Percentiles rank a stretch among this genome's conserved stretches.
phyloP scores from a whole-genome alignment of 2,797 vertebrate genomes.

The Coregonus sp. region DNA sequence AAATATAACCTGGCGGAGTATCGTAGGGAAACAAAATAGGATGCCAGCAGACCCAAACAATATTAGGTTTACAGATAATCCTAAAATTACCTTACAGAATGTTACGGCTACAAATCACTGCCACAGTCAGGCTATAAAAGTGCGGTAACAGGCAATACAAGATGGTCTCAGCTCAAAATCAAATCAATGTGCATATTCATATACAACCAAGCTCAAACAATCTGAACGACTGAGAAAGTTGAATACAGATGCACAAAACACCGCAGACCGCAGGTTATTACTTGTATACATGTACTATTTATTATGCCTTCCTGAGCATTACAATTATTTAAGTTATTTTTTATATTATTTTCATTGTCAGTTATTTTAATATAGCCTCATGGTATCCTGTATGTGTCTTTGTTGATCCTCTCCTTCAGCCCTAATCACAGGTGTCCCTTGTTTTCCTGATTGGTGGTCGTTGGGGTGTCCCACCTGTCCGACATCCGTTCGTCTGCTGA shows the following conservation, averaged over 20 bases:
- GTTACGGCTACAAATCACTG: conserved; percentile 34
- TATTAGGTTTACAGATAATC: conserved; percentile 6
- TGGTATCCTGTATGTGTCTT: too few relatives aligned
- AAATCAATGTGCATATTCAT: not conserved
- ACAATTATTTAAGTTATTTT: not conserved
- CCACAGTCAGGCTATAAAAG: not conserved
- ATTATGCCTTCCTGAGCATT: not conserved
- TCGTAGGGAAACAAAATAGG: conserved; percentile 22
- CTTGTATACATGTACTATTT: not conserved
- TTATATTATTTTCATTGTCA: not conserved
- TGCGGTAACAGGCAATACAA: not conserved
- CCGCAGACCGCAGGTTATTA: not conserved
- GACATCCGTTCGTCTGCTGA: too few relatives aligned
- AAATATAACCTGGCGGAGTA: conserved; percentile 44
- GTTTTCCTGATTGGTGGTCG: too few relatives aligned
- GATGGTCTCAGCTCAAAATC: not conserved
- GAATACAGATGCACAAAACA: too few relatives aligned
- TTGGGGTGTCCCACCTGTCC: too few relatives aligned
- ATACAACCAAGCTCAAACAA: conserved; percentile 32
- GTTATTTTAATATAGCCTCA: not conserved
- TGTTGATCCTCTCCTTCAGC: too few relatives aligned
- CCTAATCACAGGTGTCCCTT: too few relatives aligned
- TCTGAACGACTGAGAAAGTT: conserved; percentile 21
- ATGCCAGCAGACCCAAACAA: conserved; percentile 10
- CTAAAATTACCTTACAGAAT: conserved; percentile 35